These are phyloP conservation scores for Poeciliopsis turneri DNA, from an alignment of 2,797 vertebrate species.

Conservation along the genomic window DNA sequence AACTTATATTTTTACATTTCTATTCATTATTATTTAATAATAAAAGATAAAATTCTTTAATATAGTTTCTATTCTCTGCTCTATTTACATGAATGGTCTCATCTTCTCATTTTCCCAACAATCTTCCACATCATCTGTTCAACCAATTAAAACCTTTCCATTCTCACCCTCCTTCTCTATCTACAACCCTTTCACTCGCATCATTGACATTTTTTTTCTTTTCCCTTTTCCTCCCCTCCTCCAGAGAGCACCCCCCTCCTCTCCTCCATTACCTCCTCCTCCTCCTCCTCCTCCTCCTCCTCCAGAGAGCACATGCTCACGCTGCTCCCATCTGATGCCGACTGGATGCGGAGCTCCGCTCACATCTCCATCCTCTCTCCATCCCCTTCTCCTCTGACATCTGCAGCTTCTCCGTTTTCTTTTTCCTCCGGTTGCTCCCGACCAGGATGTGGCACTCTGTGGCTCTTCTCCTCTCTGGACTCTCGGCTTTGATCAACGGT, in stretches of 20 bases:
- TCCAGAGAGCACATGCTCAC: conserved; percentile 55
- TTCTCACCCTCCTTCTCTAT: conserved; percentile 30
- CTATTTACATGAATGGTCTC: background rate
- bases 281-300: conserved; percentile 27
- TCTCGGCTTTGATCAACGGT: conserved; percentile 83
- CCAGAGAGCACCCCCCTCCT: conserved; percentile 48
- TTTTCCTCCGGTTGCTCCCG: conserved; percentile 52
- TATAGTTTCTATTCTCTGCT: background rate
- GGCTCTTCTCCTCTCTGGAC: conserved; percentile 79
- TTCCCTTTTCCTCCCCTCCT: conserved; percentile 69
- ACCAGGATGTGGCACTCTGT: conserved; percentile 82
- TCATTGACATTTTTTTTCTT: conserved; percentile 48
- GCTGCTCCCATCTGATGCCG: conserved; percentile 66
- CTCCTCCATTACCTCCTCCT: conserved; percentile 26
- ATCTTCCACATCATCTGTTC: background rate
- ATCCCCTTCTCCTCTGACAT: conserved; percentile 31
- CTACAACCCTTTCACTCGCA: conserved; percentile 28
- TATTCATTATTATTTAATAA: background rate
- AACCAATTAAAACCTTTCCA: conserved; percentile 36
- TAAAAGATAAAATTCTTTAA: background rate
- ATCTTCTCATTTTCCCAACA: background rate
- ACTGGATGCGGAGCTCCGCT: conserved; percentile 70
- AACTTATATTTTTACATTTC: background rate
- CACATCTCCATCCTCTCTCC: conserved; percentile 31
- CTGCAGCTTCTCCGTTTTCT: conserved; percentile 50